A percentile compares a stretch with the other conserved stretches of the same genome.
These are phyloP conservation scores for Pipistrellus pygmaeus DNA, from an alignment of 2,797 vertebrate genomes.

Conservation along the genomic window DNA sequence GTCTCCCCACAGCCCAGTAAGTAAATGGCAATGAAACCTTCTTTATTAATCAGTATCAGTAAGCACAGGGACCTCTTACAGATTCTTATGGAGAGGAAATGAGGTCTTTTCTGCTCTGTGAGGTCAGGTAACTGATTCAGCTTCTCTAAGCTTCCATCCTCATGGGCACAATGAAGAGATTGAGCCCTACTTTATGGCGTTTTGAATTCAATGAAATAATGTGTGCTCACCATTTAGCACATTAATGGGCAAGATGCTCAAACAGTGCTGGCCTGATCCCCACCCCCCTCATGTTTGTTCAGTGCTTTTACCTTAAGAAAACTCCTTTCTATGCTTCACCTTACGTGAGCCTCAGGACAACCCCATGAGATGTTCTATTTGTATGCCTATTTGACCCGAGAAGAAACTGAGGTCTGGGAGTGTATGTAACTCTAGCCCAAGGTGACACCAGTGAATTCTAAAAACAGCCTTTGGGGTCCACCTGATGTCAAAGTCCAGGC, in stretches of 20 bases:
- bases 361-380: neutral
- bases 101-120: neutral
- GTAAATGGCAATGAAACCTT: neutral
- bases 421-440: neutral
- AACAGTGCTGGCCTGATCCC: neutral
- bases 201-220: slow-evolving; percentile 2
- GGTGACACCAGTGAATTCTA: neutral
- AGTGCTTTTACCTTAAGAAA: neutral
- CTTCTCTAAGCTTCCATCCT: neutral
- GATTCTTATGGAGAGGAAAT: neutral
- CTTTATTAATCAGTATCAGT: neutral
- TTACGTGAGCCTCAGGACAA: neutral
- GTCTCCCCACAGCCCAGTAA: neutral
- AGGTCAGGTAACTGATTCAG: neutral
- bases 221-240: neutral
- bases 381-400: neutral
- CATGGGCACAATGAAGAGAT: neutral
- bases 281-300: neutral
- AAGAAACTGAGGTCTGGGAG: neutral
- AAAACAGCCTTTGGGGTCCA: neutral
- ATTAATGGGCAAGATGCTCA: neutral
- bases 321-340: neutral
- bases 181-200: neutral
- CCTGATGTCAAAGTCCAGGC: neutral
- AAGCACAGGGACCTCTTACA: neutral